Evolutionary conservation across 1,140 invertebrate genomes (phyloP), one percentile per base, ranked within the genome.

Genomic region (Drosophila persimilis): DNA sequence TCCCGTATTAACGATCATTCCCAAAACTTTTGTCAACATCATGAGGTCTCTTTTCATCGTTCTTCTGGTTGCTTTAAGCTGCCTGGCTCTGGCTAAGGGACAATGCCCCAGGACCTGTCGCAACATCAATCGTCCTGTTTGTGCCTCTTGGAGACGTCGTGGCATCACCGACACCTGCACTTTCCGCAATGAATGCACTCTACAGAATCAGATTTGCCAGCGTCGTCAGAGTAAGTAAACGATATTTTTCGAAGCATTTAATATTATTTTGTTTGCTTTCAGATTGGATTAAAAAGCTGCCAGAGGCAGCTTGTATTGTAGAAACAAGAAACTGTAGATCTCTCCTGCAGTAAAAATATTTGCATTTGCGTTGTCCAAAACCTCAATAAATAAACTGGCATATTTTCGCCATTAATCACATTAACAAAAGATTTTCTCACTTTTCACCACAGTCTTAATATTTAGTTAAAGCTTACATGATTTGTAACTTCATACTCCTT

Each of bases 1-100:
- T 15, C 5, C 4, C n/a, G 15, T 4, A 3, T 35, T 11, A 20
- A 6, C 71, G 47, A 31, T 59, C 44, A 39, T 35, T 39, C 17
- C 4, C 22, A 48, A 13, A 47, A 57, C 8, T 15, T 17, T 39
- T 41, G 20, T 6, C 3, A 5, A 43, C 52, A 64, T 20, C 43
- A 74, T 74, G 71, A 73, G 13, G 44, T 35, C 43, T 43, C 35
- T 20, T 20, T 8, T 7, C 22, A 47, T 73, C 2, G 6, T 73
- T 15, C 11, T 74, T 15, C 13, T 73, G 7, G 20, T 74, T 45
- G 62, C 70, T 17, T 2, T 65, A 1, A 29, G 53, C 13, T 20
- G 44, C 6, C 15, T 74, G 20, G 71, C n/a, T 22, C 13, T 65
- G 39, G 43, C 48, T 24, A 15, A 52, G 6, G 59, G n/a, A 0